Conservation (phyloP, 2,113 vertebrate genomes). For the Eulacestoma nigropectus region DNA sequence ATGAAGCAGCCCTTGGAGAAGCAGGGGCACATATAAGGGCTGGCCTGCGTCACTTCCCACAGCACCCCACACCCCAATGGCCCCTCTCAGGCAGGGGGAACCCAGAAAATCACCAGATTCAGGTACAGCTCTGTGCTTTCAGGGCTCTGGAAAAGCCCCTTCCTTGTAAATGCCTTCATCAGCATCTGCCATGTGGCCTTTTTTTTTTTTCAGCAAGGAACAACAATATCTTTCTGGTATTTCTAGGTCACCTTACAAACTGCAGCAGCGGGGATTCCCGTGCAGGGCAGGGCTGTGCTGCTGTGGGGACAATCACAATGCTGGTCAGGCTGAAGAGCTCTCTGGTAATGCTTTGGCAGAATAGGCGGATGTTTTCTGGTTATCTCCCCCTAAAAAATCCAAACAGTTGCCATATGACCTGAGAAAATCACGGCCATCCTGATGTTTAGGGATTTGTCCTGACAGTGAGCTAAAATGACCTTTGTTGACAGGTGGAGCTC, state of each 20-base stretch:
- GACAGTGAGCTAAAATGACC: not conserved
- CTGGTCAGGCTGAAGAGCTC: not conserved
- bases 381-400: not conserved
- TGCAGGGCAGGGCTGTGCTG: not conserved
- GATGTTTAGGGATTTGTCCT: not conserved
- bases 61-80: rapidly evolving
- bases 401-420: rapidly evolving
- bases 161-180: not conserved
- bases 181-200: rapidly evolving
- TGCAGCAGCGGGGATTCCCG: rapidly evolving
- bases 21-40: not conserved
- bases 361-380: not conserved
- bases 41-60: not conserved
- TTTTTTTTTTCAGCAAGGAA: not conserved
- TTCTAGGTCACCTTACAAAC: not conserved
- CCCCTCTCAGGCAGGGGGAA: not conserved
- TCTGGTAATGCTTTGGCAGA: not conserved
- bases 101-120: not conserved
- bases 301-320: rapidly evolving
- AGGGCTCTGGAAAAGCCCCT: not conserved
- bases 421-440: not conserved
- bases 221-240: rapidly evolving
- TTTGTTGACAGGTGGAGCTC: not conserved
- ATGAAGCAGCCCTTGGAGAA: not conserved
- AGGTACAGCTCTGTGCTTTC: rapidly evolving